phyloP scores from a whole-genome alignment of 2,888 invertebrate genomes.

The Junonia oenone region DNA sequence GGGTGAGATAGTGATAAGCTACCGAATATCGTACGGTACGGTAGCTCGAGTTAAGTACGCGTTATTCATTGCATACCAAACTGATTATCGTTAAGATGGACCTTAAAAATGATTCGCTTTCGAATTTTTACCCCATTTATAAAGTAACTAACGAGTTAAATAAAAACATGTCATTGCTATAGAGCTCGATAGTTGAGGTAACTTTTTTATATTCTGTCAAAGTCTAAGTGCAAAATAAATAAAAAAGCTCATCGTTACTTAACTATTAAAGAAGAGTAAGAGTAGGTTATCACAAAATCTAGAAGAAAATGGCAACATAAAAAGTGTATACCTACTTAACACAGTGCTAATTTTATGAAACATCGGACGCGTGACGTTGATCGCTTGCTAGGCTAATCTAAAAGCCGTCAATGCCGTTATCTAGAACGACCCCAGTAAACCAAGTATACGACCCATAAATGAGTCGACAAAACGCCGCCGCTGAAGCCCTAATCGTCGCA shows the following conservation, averaged over 20 bases:
- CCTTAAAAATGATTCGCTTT: conserved; percentile 32
- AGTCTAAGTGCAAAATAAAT: not conserved
- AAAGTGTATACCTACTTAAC: not conserved
- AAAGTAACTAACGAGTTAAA: not conserved
- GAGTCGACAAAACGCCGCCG: conserved; percentile 51
- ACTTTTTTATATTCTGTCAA: not conserved
- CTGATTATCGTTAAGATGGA: conserved; percentile 54
- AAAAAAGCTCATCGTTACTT: too few relatives aligned
- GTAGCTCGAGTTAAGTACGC: conserved; percentile 37
- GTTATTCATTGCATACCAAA: conserved; percentile 61
- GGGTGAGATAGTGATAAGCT: conserved; percentile 56
- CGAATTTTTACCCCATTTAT: not conserved
- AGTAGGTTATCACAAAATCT: too few relatives aligned
- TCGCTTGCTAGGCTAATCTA: conserved; percentile 51
- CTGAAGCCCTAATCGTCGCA: conserved; percentile 49
- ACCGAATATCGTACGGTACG: conserved; percentile 66
- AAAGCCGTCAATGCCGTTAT: conserved; percentile 66
- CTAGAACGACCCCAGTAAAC: conserved; percentile 58
- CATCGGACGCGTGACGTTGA: conserved; percentile 40
- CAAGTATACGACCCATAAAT: conserved; percentile 68
- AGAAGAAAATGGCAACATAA: not conserved
- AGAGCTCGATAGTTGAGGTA: not conserved
- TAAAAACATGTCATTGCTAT: not conserved
- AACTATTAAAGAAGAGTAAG: too few relatives aligned
- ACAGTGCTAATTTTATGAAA: conserved; percentile 51